Base-by-base conservation (phyloP, 2,888 invertebrate species). In the Polyploca ridens region DNA sequence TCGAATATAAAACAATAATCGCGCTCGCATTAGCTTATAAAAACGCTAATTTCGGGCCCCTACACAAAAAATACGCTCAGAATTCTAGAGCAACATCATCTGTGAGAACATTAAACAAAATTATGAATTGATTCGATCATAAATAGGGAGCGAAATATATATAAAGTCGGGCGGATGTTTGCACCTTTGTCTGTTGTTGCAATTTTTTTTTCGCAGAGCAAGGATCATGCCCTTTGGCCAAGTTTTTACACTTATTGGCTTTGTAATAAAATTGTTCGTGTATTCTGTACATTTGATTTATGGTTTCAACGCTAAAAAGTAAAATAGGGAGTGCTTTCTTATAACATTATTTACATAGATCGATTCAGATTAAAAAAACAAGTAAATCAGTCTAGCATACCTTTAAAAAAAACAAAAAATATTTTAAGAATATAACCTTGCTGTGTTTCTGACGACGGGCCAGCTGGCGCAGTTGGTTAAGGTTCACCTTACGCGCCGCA, bases 41-140 rank as follows among this genome's bases (percentile, higher is more conserved):
- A 66, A 49, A 33, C 87, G 83, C 86, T 69, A 3, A 2, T 67
- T 74, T 69, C 33, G n/a, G 66, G 60, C 70, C 86, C 80, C 13
- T 59, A 69, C 33, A 63, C 62, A 66, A 10, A 62, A 63, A 63
- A 65, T 65, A 64, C 72, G 65, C 70, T 72, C 68, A 75, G 73
- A 78, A 75, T 76, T 76, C 73, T 73, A 75, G 70, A 78, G 70
- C 72, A 67, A 62, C 57, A 68, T 69, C 67, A 7, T 75, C 88
- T 91, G 90, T 91, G 91, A 91, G 92, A 91, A 91, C 82, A 83
- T 83, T 87, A 91, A 91, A 91, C 90, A 91, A 86, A 85, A 85
- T 78, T 91, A 91, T 91, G 88, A 89, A 87, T 87, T 85, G 86
- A 84, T 86, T 81, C 79, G 79, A 84, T 85, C 81, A 85, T 84